Base-by-base conservation (phyloP, 2,797 vertebrate genomes). In the Chaetodon trifasciatus region DNA sequence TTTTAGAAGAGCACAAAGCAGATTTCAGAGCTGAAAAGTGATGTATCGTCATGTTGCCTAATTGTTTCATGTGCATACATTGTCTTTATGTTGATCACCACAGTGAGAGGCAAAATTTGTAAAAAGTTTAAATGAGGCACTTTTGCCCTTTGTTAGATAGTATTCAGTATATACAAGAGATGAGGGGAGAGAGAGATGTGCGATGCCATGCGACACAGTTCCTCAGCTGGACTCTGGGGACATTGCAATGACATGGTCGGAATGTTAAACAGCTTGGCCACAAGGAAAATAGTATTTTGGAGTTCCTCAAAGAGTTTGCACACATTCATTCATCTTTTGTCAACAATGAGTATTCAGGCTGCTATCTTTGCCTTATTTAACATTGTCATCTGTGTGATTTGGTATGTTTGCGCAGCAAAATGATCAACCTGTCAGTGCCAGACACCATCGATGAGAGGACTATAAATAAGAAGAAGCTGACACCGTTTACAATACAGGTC, bases 401-500 rank as follows among this genome's bases (percentile, higher is more conserved):
- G 63, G 47, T 72, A 6, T 37, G 17, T 73, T 78, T 81, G 37
- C 70, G 40, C 89, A 99, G 98, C 94, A 99, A 99, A 96, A 99
- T 99, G 98, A 96, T 99, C 91, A 99, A 99, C 92, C 96, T 98
- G 91, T 99, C 98, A 17, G 98, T 99, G 89, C 97, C 98, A 35
- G 98, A 99, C 92, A 99, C 98, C 0, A 99, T 99, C 79, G 98
- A 99, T 60, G 98, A 99, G 93, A 96, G 98, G 92, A 97, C 97
- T 66, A 99, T 99, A 89, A 99, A 99, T 89, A 99, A 99, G 95
- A 99, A 97, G 94, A 99, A 98, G 82, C 95, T 99, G 67, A 98
- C 97, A 0, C 95, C 96, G 0, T 99, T 99, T 85, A 98, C 98
- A 53, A 93, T 94, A 91, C 98, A 99, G 96, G 98, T 99, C 65